Conservation (phyloP, 1,140 invertebrate genomes). For the Gyrodactylus bullatarudis region DNA sequence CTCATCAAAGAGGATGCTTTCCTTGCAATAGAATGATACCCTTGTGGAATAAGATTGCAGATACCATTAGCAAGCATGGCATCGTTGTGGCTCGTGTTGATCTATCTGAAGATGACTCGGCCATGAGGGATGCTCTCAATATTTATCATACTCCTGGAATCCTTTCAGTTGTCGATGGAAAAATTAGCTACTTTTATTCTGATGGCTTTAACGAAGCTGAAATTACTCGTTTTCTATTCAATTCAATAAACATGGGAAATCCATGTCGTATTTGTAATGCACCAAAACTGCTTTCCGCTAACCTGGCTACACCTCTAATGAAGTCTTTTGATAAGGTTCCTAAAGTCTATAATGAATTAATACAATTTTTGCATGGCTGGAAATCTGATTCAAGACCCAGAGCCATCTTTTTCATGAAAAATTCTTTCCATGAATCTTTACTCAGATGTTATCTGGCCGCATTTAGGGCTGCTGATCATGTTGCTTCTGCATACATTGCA, state of each 20-base stretch:
- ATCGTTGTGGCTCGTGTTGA: not conserved
- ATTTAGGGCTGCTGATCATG: not conserved
- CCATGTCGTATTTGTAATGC: not conserved
- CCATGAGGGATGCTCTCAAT: not conserved
- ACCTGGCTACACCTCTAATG: not conserved
- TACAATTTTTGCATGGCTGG: not conserved
- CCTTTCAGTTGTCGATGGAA: not conserved
- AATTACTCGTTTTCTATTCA: not conserved
- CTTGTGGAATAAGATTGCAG: not conserved
- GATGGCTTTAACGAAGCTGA: not conserved
- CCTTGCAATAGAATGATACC: not conserved
- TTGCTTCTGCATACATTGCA: not conserved
- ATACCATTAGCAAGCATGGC: not conserved
- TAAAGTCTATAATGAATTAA: not conserved
- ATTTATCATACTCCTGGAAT: not conserved
- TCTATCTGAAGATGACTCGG: not conserved
- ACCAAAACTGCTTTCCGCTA: not conserved
- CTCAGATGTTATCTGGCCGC: not conserved
- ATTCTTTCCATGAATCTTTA: not conserved
- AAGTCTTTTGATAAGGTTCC: not conserved
- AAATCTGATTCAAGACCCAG: not conserved
- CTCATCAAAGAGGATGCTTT: not conserved
- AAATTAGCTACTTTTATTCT: not conserved
- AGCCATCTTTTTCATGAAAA: not conserved
- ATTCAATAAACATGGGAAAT: not conserved